These are phyloP conservation scores for Brachionus rotundiformis DNA, from an alignment of 1,140 invertebrate genomes.

Conservation along the genomic window DNA sequence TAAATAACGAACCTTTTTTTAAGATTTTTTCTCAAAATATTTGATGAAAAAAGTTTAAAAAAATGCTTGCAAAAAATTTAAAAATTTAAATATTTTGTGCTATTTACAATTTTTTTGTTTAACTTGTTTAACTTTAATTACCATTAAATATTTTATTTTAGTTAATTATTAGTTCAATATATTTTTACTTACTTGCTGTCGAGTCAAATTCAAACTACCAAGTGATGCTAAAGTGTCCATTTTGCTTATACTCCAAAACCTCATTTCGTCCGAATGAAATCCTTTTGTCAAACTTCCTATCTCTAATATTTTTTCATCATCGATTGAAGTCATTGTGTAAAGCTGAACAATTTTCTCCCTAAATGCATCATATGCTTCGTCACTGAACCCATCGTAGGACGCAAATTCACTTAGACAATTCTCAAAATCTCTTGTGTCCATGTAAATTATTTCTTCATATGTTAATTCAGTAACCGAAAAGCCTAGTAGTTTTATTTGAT, in stretches of 20 bases:
- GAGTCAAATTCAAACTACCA: neutral
- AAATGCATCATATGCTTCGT: neutral
- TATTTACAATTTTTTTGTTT: too few species aligned
- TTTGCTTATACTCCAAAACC: neutral
- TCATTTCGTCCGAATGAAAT: neutral
- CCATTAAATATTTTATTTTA: too few species aligned
- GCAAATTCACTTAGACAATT: conserved; percentile 2
- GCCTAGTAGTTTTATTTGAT: neutral
- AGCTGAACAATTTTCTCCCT: neutral
- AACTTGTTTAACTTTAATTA: too few species aligned
- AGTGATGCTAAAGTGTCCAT: conserved; percentile 12
- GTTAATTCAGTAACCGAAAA: conserved; percentile 4
- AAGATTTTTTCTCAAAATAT: too few species aligned
- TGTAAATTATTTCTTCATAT: conserved; percentile 1
- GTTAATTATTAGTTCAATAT: too few species aligned
- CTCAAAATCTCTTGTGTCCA: neutral
- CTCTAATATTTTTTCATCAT: neutral
- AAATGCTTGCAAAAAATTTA: too few species aligned
- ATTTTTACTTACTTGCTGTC: neutral
- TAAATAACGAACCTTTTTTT: too few species aligned
- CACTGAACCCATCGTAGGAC: neutral
- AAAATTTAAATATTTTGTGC: too few species aligned
- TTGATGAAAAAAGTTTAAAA: too few species aligned
- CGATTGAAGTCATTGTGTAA: neutral
- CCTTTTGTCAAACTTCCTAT: neutral